Base-by-base conservation (phyloP, 2,797 vertebrate genomes). In the Chaetodon trifasciatus region DNA sequence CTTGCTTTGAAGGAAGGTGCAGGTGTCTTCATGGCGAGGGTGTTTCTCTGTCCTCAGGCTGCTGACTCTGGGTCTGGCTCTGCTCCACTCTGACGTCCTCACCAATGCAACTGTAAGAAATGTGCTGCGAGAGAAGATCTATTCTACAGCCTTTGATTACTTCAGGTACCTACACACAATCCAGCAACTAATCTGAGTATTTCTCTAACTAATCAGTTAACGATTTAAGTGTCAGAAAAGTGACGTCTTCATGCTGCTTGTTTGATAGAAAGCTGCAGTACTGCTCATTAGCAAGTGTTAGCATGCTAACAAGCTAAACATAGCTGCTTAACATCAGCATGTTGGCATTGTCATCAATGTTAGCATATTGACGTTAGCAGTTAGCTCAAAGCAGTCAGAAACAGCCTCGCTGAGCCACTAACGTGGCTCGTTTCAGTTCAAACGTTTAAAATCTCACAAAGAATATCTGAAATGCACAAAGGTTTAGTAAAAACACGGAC, bases 121-220 rank as follows among this genome's bases (percentile, higher is more conserved):
- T 0, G 97, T 99, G 64, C 96, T 99, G 28, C 90, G 98, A 32
- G 98, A 99, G 92, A 99, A 99, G 95, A 98, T 99, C 89, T 99
- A 99, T 78, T 99, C 98, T 1, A 98, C 97, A 0, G 97, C 98
- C 66, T 99, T 99, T 64, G 98, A 99, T 91, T 99, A 99, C 89
- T 99, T 99, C 96, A 99, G 98, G 98, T 99, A 95, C 39, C 8
- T 0, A 6, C 24, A 46, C 28, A 53, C 37, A 8, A 21, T 3
- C 32, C n/a, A n/a, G 44, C 24, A 65, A 13, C 47, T 13, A 44
- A 8, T 44, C 42, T 44, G 42, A 44, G 42, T 8, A 44, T 44
- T 8, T 8, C 8, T 13, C 3, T 32, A 32, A 32, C 4, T 32
- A 32, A 16, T 13, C 28, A 12, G 52, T 53, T 6, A 13, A 24